Evolutionary conservation across 2,113 vertebrate genomes (phyloP), one percentile per base, ranked within the genome.

Genomic region (Stigmatopora nigra): DNA sequence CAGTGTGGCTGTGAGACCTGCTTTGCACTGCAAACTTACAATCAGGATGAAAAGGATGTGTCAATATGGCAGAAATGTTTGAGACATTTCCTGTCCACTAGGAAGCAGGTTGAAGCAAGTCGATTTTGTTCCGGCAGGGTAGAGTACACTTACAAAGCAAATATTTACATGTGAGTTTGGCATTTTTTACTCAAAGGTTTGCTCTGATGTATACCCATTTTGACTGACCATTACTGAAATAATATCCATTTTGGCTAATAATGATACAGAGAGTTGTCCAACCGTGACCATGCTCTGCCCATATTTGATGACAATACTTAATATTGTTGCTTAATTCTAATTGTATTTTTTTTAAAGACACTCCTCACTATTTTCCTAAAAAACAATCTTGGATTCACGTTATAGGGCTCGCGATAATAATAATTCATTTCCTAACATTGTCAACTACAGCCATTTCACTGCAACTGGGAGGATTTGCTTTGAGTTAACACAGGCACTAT

Each of bases 21-120:
- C 84, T 82, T 79, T 78, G 74, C 79, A 80, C 81, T 71, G 82
- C 78, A 83, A 85, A 79, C 78, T 70, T 81, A 76, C 72, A 78
- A 80, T 87, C 77, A 71, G 69, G 62, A 73, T 73, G 55, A 75
- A 78, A 78, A 80, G 78, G 76, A 76, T 48, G 20, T 68, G 73
- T 82, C 78, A 77, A 82, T 81, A 84, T 48, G 36, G 74, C 75
- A 72, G 63, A 77, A 71, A 72, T 81, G 65, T 72, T 80, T 69
- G 20, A 78, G 68, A 80, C 68, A 67, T 74, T 78, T 77, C 61
- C 72, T 69, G 72, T 82, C 72, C 77, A 63, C 58, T 36, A 64
- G 66, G 67, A 78, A 79, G 70, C 63, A 73, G 36, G 49, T 71
- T 82, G 17, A 52, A 80, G 61, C 22, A 35, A 19, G 25, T 44